Base-by-base conservation (phyloP, 2,888 invertebrate species). In the Heteropelma amictum region DNA sequence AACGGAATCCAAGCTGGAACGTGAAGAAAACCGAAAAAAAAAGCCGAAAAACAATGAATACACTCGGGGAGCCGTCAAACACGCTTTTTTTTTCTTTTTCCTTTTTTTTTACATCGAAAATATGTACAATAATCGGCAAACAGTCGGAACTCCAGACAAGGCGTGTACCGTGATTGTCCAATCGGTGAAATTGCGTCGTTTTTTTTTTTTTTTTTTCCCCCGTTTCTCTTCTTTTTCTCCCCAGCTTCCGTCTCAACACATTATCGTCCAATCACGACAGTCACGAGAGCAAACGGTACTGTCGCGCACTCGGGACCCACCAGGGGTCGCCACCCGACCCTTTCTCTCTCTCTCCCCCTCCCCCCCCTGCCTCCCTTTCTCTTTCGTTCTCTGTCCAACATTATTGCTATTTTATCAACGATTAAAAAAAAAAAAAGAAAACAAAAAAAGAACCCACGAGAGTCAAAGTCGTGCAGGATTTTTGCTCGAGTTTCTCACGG, bases 191-290 rank as follows among this genome's bases (percentile, higher is more conserved):
- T 54, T 38, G n/a, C n/a, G n/a, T n/a, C n/a, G n/a, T 33, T 33
- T 33, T 33, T 33, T 8, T 2, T 5, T 33, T 8, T 8, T 33
- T 33, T 33, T 8, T 2, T 10, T n/a, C 2, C 33, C 5, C n/a
- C 8, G 2, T 2, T 33, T 2, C 8, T 2, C 2, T 33, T 8
- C 8, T 33, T 33, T 33, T 8, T 2, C 7, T n/a, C 2, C 33
- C 5, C n/a, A n/a, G n/a, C n/a, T 28, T n/a, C n/a, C n/a, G n/a
- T 51, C 8, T 53, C 49, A 68, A 70, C 68, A 69, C 70, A 67
- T 78, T n/a, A 38, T 63, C 73, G 71, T 81, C 65, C 77, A 78
- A 80, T 77, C 76, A 72, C n/a, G n/a, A 74, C 78, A 65, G 73
- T 79, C 77, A 73, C 64, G 77, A 69, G 71, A 76, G 73, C 49